Base-by-base conservation (phyloP, 2,113 vertebrate species). In the Solea senegalensis region DNA sequence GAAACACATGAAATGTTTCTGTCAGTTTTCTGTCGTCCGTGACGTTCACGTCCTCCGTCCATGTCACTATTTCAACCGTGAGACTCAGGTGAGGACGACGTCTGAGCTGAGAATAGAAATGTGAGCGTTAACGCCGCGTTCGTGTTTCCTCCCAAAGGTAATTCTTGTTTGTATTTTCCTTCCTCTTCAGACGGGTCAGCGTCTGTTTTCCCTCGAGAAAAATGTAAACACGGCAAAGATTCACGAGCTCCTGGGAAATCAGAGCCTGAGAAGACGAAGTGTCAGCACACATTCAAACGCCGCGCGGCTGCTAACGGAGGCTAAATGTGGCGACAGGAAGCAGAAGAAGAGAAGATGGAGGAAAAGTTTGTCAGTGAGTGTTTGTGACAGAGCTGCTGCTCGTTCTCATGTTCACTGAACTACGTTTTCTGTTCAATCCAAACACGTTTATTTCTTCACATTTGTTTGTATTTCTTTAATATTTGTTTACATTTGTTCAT, bases 141-240 rank as follows among this genome's bases (percentile, higher is more conserved):
- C 44, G 55, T 50, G 45, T 51, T 9, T 39, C 9, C 54, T 76
- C 76, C 63, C 34, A 9, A 41, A 21, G 73, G 55, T 4, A 6
- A 69, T 69, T 62, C 62, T 27, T 65, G 69, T 86, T 75, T 78
- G 59, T 80, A 41, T 72, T 79, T 71, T 73, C 56, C 57, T 65
- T 69, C 60, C 48, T 60, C 44, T 78, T 71, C 8, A 46, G 83
- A 62, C 41, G 52, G 87, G 89, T 88, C 89, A 86, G 76, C 72
- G 13, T 84, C 65, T 74, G 84, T 85, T 86, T 78, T 83, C 71
- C 76, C 76, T 57, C 28, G 16, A 88, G 86, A 65, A 80, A 84
- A 89, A 89, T 84, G 88, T 89, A 92, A 92, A 89, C 88, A 89
- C 27, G 76, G 57, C 88, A 80, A 86, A 88, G 28, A 60, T 52